A percentile compares a stretch with the other conserved stretches of the same genome.
phyloP scores from a whole-genome alignment of 2,888 invertebrate species.

The Drosophila yooni region DNA sequence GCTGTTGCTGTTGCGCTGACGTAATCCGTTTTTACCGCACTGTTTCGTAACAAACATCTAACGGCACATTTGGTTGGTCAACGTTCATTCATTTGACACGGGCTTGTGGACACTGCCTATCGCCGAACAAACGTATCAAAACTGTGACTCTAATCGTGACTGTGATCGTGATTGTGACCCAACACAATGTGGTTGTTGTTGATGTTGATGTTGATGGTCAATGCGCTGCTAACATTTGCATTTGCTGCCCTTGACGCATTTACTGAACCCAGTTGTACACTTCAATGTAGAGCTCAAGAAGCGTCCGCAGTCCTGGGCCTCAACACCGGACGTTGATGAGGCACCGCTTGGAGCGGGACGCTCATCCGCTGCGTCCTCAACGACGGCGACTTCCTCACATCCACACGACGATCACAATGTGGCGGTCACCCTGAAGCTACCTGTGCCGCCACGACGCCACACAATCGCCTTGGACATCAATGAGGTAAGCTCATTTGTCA shows the following conservation, averaged over 20 bases:
- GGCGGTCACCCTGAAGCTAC: constrained; percentile 89
- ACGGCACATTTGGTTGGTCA: constrained; percentile 46
- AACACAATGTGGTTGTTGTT: constrained; percentile 32
- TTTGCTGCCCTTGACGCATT: constrained; percentile 56
- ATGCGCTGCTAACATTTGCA: constrained; percentile 51
- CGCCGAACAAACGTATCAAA: constrained; percentile 23
- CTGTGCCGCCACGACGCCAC: constrained; percentile 88
- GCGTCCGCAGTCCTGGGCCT: constrained; percentile 90
- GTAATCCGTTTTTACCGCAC: constrained; percentile 41
- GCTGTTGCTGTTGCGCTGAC: constrained; percentile 39
- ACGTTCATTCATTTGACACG: constrained; percentile 42
- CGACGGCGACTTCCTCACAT: constrained; percentile 18
- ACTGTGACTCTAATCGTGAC: constrained; percentile 46
- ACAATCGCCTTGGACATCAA: constrained; percentile 87
- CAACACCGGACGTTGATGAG: constrained; percentile 92
- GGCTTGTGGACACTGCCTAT: constrained; percentile 40
- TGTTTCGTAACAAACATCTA: constrained; percentile 28
- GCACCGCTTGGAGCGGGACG: constrained; percentile 29
- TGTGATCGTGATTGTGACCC: constrained; percentile 33
- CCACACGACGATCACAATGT: constrained; percentile 87
- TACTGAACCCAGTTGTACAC: constrained; percentile 83
- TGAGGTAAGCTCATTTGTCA: constrained; percentile 63
- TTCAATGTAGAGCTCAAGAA: constrained; percentile 85
- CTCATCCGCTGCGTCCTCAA: constrained; percentile 1
- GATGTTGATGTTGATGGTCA: constrained; percentile 25